Evolutionary conservation across 1,140 invertebrate genomes (phyloP).

Genomic region (Drosophila lacteicornis): DNA sequence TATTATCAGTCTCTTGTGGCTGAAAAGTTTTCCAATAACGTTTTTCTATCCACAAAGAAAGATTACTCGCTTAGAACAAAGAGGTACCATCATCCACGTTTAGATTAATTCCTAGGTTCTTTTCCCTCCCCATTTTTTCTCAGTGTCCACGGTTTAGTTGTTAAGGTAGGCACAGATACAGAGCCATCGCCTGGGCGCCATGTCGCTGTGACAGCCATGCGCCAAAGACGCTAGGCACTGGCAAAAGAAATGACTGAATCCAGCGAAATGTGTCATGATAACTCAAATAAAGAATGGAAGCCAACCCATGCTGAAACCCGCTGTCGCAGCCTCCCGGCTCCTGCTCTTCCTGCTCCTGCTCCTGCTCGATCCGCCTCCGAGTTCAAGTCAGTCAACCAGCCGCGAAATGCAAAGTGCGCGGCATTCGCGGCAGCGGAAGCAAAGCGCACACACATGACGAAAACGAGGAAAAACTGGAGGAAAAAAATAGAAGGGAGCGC

Average conservation of each 20-base stretch:
- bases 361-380: background rate
- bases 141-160: conserved; percentile 40
- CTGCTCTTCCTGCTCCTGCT: background rate
- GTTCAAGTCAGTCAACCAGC: conserved; percentile 72
- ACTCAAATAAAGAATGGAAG: conserved; percentile 82
- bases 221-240: conserved; percentile 65
- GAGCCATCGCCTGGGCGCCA: conserved; percentile 58
- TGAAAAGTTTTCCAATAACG: too few relatives aligned
- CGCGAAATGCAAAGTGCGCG: conserved; percentile 77
- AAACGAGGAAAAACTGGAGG: conserved; percentile 12
- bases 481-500: conserved; percentile 12
- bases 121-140: too few relatives aligned
- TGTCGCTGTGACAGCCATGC: conserved; percentile 75
- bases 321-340: conserved; percentile 37
- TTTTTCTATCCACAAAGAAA: too few relatives aligned
- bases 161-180: conserved; percentile 64
- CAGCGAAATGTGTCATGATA: conserved; percentile 83
- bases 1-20: too few relatives aligned
- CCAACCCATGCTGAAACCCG: conserved; percentile 49
- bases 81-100: too few relatives aligned
- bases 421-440: conserved; percentile 58
- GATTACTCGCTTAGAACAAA: too few relatives aligned
- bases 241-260: conserved; percentile 80
- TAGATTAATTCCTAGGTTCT: background rate
- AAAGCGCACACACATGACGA: conserved; percentile 55